Conservation (phyloP, 1,140 invertebrate species). For the Lordiphosa collinella region DNA sequence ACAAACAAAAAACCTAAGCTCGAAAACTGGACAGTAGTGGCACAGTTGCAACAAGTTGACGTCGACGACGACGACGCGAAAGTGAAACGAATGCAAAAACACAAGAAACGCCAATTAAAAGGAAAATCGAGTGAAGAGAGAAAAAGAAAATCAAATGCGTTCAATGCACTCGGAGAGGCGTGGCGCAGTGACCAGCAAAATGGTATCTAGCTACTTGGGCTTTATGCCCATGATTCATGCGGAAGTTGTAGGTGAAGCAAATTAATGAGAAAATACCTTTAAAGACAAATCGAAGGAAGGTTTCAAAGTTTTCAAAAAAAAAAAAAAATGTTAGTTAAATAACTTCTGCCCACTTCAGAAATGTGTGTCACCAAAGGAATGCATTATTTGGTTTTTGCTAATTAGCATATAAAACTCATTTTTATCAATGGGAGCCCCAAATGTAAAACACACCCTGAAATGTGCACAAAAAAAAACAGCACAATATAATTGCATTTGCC, state of each 20-base stretch:
- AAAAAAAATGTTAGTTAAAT: background rate
- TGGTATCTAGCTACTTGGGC: conserved; percentile 11
- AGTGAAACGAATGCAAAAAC: conserved; percentile 56
- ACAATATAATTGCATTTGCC: conserved; percentile 42
- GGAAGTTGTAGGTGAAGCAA: conserved; percentile 64
- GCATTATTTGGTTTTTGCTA: conserved; percentile 33
- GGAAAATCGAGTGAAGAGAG: conserved; percentile 39
- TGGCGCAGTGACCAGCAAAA: conserved; percentile 14
- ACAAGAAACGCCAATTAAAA: conserved; percentile 67
- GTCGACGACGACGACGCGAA: conserved; percentile 41
- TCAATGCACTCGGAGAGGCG: conserved; percentile 63
- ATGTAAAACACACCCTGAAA: conserved; percentile 41
- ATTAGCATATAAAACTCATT: conserved; percentile 66
- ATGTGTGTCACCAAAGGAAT: conserved; percentile 38
- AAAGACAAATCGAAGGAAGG: conserved; percentile 10
- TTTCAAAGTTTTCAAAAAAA: background rate
- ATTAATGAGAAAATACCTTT: conserved; percentile 34
- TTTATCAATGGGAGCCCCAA: conserved; percentile 47
- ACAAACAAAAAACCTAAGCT: conserved; percentile 14
- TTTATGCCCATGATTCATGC: conserved; percentile 11
- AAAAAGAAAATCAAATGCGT: conserved; percentile 49
- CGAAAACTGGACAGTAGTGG: conserved; percentile 32
- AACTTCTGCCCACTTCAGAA: conserved; percentile 25
- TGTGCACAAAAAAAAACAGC: conserved; percentile 27
- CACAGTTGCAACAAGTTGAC: conserved; percentile 65